Conservation (phyloP, 2,797 vertebrate species). For the Enteromius mattozi region DNA sequence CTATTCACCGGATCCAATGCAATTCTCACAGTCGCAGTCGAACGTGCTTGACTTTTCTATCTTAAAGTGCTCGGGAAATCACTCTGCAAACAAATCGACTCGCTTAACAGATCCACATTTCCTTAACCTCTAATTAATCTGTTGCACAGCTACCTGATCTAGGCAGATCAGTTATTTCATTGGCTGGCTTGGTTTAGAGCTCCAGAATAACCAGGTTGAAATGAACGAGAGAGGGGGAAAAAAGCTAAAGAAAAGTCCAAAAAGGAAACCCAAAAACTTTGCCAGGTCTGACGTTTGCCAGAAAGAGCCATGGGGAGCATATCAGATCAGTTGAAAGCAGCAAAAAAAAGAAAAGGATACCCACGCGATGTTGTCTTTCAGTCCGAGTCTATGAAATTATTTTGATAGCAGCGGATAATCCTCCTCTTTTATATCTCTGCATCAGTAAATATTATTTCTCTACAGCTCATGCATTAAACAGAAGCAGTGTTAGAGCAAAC, state of each 20-base stretch:
- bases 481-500: not conserved
- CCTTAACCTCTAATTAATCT: not conserved
- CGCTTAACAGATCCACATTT: not conserved
- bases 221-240: not conserved
- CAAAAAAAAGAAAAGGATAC: not conserved
- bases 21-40: constrained; percentile 5
- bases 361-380: constrained; percentile 14
- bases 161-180: not conserved
- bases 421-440: constrained; percentile 19
- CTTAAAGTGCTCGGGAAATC: constrained; percentile 15
- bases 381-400: not conserved
- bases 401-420: constrained; percentile 20
- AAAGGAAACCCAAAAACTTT: not conserved
- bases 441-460: constrained; percentile 27
- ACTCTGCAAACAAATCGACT: not conserved
- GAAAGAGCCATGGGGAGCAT: constrained; percentile 26
- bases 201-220: not conserved
- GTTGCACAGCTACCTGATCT: not conserved
- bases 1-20: constrained; percentile 25
- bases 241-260: not conserved
- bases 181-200: not conserved
- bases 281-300: constrained; percentile 6
- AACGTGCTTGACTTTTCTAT: constrained; percentile 1
- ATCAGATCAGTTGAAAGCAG: constrained; percentile 4
- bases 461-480: not conserved